phyloP scores from a whole-genome alignment of 2,113 vertebrate genomes.

The Myrmophylax atrothorax region DNA sequence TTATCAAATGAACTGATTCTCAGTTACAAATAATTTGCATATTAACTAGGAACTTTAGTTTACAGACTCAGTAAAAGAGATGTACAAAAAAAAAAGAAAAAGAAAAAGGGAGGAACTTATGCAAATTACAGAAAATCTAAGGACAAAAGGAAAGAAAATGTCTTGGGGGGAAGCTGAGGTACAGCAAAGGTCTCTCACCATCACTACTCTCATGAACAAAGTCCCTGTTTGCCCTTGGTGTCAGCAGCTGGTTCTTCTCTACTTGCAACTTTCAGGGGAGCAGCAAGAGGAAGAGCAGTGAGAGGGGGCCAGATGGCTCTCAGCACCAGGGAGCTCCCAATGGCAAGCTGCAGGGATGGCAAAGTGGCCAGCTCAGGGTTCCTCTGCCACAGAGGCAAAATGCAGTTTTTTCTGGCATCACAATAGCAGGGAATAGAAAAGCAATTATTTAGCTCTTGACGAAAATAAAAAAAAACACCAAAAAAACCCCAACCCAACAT shows the following conservation, averaged over 20 bases:
- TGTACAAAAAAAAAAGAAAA: background rate
- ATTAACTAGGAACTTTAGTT: background rate
- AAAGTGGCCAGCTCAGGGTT: background rate
- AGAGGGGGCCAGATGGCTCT: background rate
- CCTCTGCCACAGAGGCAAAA: background rate
- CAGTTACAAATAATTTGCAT: conserved; percentile 14
- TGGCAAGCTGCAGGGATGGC: background rate
- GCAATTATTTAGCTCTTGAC: background rate
- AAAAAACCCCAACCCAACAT: fast-evolving
- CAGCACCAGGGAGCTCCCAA: background rate
- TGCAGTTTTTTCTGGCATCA: background rate
- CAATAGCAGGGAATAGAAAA: background rate
- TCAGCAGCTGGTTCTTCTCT: background rate
- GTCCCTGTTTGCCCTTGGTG: background rate
- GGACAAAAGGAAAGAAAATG: background rate
- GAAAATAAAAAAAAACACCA: background rate
- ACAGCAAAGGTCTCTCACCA: background rate
- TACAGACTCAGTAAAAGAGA: background rate
- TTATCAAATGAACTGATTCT: conserved; percentile 30
- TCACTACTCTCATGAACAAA: background rate
- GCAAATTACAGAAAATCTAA: background rate
- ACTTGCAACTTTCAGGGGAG: background rate
- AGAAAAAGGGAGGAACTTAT: background rate
- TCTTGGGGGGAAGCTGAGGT: background rate
- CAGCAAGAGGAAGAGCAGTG: background rate